Conservation (phyloP, 2,113 vertebrate species). For the Perognathus longimembris region DNA sequence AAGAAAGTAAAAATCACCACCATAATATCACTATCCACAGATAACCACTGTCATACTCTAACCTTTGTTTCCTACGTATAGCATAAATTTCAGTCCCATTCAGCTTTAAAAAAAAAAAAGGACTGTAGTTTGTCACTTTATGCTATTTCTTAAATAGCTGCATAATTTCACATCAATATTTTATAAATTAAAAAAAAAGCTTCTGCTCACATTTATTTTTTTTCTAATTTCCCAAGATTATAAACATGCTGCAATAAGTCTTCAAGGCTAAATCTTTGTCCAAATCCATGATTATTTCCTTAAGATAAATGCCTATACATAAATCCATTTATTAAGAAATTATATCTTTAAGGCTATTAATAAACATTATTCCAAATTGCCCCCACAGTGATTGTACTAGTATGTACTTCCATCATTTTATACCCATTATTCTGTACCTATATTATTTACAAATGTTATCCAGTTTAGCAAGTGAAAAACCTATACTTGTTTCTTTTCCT, state of each 20-base stretch:
- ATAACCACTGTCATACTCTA: background rate
- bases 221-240: conserved; percentile 26
- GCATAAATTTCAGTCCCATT: conserved; percentile 16
- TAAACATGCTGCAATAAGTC: background rate
- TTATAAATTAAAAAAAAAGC: conserved; percentile 37
- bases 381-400: no score
- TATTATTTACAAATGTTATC: no score
- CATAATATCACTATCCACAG: background rate
- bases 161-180: background rate
- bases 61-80: background rate
- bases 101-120: background rate
- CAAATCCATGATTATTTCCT: no score
- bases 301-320: no score
- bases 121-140: no score
- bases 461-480: conserved; percentile 28
- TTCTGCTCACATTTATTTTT: background rate
- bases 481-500: background rate
- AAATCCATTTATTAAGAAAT: no score
- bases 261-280: no score
- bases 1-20: conserved; percentile 36
- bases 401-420: no score
- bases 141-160: no score
- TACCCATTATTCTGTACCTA: no score
- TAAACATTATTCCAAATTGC: no score
- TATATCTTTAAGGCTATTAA: no score